Base-by-base conservation (phyloP, 1,140 invertebrate species). In the Drusus annulatus region DNA sequence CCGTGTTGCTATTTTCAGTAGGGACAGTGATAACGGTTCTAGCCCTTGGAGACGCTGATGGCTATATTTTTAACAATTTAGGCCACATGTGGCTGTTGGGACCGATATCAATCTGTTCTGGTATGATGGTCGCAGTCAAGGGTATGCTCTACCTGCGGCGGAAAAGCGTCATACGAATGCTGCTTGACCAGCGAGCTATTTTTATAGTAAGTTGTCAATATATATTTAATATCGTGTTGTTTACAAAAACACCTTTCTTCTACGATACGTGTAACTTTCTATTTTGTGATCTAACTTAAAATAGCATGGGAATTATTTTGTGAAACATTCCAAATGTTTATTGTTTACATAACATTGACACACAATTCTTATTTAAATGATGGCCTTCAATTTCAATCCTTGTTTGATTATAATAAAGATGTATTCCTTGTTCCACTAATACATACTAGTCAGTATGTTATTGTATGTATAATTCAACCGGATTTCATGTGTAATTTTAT, bases 41-140 rank as follows among this genome's bases (percentile, higher is more conserved):
- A 21, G 92, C 92, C 31, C 86, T 93, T 65, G 92, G 92, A 74
- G 91, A 91, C 83, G 89, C 89, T 23, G 90, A 92, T 87, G 91
- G 91, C 51, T 90, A 91, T 74, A 87, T 93, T 15, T 80, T 83
- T 80, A 90, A 86, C 54, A 91, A 91, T 86, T 87, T 93, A 65
- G 92, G 92, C 74, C 92, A 93, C 86, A 93, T 93, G 92, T 94
- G 93, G 93, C 88, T 93, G 7, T 91, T 93, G 19, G 93, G 93
- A 80, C 93, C 93, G 15, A 91, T 93, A 84, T 93, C 93, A 86
- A 93, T 93, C 81, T 92, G 92, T 87, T 93, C 92, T 52, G 93
- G 92, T 68, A 90, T 93, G 82, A 93, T 93, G 92, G 91, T 94
- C 50, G 93, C 92, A 62, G 91, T 93, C 2, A 93, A 93, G 85